Evolutionary conservation across 92 coral and sea anemone genomes (phyloP), one percentile per base, ranked within the genome.

Genomic region (Pocillopora grandis): DNA sequence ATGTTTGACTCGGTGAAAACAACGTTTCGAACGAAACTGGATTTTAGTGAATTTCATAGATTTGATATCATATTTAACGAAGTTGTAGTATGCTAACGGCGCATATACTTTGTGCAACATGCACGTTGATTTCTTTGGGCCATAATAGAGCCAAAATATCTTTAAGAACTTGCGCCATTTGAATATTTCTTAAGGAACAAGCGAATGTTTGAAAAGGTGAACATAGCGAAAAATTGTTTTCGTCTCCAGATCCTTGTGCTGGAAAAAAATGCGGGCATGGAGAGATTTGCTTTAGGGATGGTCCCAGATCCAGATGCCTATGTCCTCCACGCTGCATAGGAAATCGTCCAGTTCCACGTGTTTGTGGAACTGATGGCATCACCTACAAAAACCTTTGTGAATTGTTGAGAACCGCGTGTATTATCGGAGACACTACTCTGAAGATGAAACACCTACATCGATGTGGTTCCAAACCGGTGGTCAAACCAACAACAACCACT

Each of bases 301-400:
- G 74, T 19, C 57, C 61, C 73, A 68, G 60, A 18, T 80, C 93
- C 20, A 88, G 89, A 27, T 94, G 98, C 18, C 73, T 77, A n/a
- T 94, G 98, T 62, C 90, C 89, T 2, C 92, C 92, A 66, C 82
- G 84, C 18, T 94, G 98, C 84, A 89, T 90, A 17, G 78, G 20
- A 42, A 42, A 42, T 37, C 79, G 78, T 17, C 65, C 75, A 18
- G 23, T 72, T 52, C 67, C 87, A 27, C 70, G 48, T 9, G 92
- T 91, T 12, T 94, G 98, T 33, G 98, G 93, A 18, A 88, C 93
- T 21, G 98, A 94, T 80, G 90, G 90, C 61, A 64, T 72, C 21
- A 78, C 95, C 7, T 94, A 94, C 85, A 49, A 77, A 48, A 90
- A 85, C 65, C 64, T 56, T 36, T 94, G 98, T 61, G 91, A 87